A percentile compares a stretch with the other conserved stretches of the same genome.
phyloP scores from a whole-genome alignment of 2,113 vertebrate species.

The Epinephelus moara region DNA sequence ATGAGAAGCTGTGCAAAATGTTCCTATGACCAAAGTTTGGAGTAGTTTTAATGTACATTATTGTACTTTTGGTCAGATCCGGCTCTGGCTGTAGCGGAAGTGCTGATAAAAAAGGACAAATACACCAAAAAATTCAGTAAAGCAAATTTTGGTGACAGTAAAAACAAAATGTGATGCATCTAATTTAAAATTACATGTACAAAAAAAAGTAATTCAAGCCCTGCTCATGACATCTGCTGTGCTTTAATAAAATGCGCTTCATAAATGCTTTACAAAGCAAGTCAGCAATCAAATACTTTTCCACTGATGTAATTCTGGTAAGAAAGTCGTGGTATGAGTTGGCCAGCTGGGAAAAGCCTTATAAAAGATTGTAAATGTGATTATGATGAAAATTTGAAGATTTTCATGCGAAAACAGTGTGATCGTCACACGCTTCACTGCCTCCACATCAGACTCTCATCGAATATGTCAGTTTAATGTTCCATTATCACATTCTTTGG shows the following conservation, averaged over 20 bases:
- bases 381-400: background rate
- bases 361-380: no score
- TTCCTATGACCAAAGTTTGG: no score
- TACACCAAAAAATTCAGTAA: no score
- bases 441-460: background rate
- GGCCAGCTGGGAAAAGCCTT: background rate
- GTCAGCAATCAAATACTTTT: background rate
- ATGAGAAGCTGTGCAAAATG: no score
- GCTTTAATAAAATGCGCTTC: background rate
- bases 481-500: constrained; percentile 37
- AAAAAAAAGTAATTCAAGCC: no score
- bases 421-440: background rate
- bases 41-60: no score
- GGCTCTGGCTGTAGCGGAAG: no score
- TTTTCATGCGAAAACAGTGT: background rate
- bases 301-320: background rate
- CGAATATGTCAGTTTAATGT: background rate
- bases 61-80: no score
- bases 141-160: no score
- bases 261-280: background rate
- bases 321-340: background rate
- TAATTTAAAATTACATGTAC: background rate
- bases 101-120: no score
- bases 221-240: no score
- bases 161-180: no score